These are phyloP conservation scores for Rotaria sp. DNA, from an alignment of 2,888 invertebrate species.

Conservation along the genomic window DNA sequence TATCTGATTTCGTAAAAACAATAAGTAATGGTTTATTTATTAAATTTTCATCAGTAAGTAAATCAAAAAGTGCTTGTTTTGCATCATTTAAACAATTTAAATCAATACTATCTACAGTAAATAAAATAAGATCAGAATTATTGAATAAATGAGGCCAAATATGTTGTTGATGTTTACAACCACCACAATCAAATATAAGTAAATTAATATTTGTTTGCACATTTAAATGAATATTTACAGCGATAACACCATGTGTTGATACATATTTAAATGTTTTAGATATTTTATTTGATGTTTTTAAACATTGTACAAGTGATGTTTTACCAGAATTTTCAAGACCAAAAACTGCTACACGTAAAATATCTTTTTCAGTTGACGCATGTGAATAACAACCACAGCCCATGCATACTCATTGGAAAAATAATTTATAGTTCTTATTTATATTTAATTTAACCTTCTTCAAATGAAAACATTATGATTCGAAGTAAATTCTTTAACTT, in stretches of 20 bases:
- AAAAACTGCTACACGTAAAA: background rate
- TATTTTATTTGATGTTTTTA: background rate
- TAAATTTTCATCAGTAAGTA: background rate
- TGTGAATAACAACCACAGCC: constrained; percentile 1
- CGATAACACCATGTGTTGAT: constrained; percentile 17
- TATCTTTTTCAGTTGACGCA: background rate
- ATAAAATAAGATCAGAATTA: background rate
- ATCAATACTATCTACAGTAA: background rate
- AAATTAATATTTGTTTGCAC: background rate
- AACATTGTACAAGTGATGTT: background rate
- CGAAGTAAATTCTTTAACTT: no score
- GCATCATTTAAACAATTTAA: background rate
- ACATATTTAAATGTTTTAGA: background rate
- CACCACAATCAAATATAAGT: constrained; percentile 22
- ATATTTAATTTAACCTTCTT: no score
- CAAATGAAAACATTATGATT: no score
- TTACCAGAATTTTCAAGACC: constrained; percentile 20
- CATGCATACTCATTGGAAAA: background rate
- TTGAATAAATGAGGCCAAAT: constrained; percentile 23
- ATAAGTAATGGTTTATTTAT: background rate
- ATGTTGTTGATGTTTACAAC: constrained; percentile 22
- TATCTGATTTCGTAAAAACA: background rate
- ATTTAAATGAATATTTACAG: background rate
- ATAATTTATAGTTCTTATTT: background rate
- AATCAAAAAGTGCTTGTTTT: background rate